These are phyloP conservation scores for Catostomus latipinnis DNA, from an alignment of 2,797 vertebrate genomes.

Conservation along the genomic window DNA sequence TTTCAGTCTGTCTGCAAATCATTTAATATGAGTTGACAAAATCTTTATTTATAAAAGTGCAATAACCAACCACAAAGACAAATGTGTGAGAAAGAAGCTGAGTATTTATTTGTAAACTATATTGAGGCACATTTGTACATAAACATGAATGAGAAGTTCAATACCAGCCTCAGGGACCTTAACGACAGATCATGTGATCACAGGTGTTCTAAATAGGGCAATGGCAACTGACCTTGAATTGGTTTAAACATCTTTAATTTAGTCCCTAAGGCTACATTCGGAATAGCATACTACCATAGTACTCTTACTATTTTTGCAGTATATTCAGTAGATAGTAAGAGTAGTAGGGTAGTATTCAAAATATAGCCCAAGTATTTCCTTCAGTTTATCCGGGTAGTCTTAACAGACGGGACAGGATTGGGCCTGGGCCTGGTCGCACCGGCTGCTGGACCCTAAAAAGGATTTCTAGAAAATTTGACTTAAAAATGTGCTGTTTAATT, in stretches of 20 bases:
- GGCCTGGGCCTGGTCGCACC: neutral
- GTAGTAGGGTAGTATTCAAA: no score
- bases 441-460: neutral
- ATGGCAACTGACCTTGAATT: neutral
- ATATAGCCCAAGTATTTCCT: neutral
- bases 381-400: neutral
- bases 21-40: neutral
- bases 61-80: neutral
- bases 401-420: neutral
- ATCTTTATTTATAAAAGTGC: neutral
- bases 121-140: conserved; percentile 11
- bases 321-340: no score
- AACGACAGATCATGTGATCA: conserved; percentile 1
- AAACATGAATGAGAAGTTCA: neutral
- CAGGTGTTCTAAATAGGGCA: neutral
- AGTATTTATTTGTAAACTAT: conserved; percentile 7
- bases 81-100: neutral
- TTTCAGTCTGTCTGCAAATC: neutral
- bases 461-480: neutral
- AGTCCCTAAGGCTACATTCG: neutral
- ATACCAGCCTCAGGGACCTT: neutral
- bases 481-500: conserved; percentile 27
- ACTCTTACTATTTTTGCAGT: no score
- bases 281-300: no score
- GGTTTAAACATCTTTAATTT: neutral